Evolutionary conservation across 53 echinoderm and acorn worm genomes (phyloP), one percentile per base, ranked within the genome.

Genomic region (Actinopyga echinites): DNA sequence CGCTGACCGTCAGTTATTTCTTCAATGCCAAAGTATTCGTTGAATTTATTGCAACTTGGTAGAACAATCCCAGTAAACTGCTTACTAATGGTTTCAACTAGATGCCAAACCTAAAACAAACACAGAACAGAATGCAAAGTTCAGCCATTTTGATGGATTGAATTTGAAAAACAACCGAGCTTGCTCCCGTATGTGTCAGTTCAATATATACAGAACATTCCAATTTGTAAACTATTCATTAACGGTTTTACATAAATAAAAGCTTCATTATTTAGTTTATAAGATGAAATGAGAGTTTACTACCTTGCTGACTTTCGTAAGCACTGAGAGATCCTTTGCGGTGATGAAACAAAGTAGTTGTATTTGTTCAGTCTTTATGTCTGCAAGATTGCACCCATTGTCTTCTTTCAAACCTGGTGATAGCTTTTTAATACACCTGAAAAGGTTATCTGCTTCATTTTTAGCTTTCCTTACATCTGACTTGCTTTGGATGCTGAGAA

Each of bases 261-360:
- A n/a, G n/a, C n/a, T n/a, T n/a, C n/a, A n/a, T n/a, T n/a, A n/a
- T n/a, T n/a, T n/a, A n/a, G n/a, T n/a, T n/a, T n/a, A n/a, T n/a
- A n/a, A n/a, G n/a, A n/a, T n/a, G n/a, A n/a, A 49, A 3, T 49
- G 49, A 17, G 49, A 49, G 4, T 40, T 40, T 8, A 44, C 1
- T 68, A 68, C 68, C 35, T 68, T 68, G 31, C 68, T 68, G 68
- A 68, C 5, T 68, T 68, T 68, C 10, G n/a, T 37, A 34, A 68
- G 68, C 8, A 68, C 35, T 33, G 32, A 34, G 38, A 22, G 68
- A 30, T 30, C n/a, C 34, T 21, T 13, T 11, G 68, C 31, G 20
- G 38, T 36, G 6, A 38, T 68, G 12, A 68, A 35, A 38, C 68
- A 68, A 20, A 68, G 19, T 19, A 36, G 21, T 5, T 36, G 32